Base-by-base conservation (phyloP, 2,797 vertebrate genomes). In the Malurus leucopterus region DNA sequence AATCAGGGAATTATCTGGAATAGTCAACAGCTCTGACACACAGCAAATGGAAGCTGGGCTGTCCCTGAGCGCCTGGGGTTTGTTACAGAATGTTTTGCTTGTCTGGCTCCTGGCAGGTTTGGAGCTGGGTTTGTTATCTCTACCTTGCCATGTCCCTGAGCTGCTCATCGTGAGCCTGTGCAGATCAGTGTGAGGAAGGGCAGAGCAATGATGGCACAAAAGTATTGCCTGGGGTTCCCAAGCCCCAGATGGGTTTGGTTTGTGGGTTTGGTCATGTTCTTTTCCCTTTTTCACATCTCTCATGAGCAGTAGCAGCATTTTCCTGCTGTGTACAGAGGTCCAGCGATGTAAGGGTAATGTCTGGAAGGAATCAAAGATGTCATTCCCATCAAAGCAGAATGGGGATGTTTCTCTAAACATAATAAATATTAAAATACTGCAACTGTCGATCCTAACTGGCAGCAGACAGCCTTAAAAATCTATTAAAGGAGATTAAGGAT, bases 401-500 rank as follows among this genome's bases (percentile, higher is more conserved):
- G 0, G 4, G 24, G 36, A 77, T 7, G 2, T 13, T 68, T 89
- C 68, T 34, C 51, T 65, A 84, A 77, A 69, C 27, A 6, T 14
- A 58, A 64, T 74, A 68, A 86, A 40, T 44, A 53, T 38, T 65
- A 71, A 90, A 87, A 83, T 80, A 62, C 21, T 59, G 27, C 29
- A 38, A 32, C 27, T 77, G 30, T 34, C 69, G 41, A n/a, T 69
- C 32, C 18, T 49, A 75, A 69, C 32, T 81, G 67, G 51, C 41
- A 90, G 59, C 30, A 82, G 61, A 16, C 19, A 87, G 54, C 38
- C 62, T 88, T 86, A 74, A 83, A 84, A 74, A 89, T 74, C 53
- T 90, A 29, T 90, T 87, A 90, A 53, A 73, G 59, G 55, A 89
- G 57, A 91, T 73, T 61, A 76, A 81, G 79, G 27, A 47, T 55